These are phyloP conservation scores for Lordiphosa fenestrarum DNA, from an alignment of 2,888 invertebrate species.

Conservation along the genomic window DNA sequence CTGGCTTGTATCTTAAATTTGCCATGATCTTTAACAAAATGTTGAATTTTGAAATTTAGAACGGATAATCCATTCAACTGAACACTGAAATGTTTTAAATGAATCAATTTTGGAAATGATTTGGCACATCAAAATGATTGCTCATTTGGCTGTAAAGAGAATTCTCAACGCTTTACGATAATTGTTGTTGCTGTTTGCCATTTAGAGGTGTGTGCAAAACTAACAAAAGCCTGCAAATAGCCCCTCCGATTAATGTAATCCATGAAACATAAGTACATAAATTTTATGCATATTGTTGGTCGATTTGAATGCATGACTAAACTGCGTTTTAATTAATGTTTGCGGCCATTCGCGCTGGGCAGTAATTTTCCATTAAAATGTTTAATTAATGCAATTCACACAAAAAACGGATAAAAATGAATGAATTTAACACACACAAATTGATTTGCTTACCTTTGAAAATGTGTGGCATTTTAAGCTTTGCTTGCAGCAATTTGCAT, in stretches of 20 bases:
- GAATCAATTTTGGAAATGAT: no score
- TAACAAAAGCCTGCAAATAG: not conserved
- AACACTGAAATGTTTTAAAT: no score
- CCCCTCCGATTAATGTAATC: not conserved
- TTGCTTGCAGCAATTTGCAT: slow-evolving; percentile 42
- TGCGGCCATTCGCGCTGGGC: slow-evolving; percentile 26
- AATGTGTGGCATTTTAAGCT: not conserved
- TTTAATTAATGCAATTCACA: slow-evolving; percentile 52
- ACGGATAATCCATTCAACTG: no score
- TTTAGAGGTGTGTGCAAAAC: no score
- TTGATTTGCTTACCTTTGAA: slow-evolving; percentile 56
- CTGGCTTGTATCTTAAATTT: no score
- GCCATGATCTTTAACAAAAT: no score
- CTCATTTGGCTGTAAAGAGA: no score
- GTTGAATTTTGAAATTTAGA: no score
- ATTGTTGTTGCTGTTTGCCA: no score
- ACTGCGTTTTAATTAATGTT: slow-evolving; percentile 47
- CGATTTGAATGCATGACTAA: slow-evolving; percentile 47
- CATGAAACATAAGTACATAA: slow-evolving; percentile 30
- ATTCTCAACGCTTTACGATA: no score
- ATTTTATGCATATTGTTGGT: slow-evolving; percentile 38
- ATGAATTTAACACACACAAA: slow-evolving; percentile 53
- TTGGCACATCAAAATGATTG: no score
- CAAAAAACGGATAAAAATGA: slow-evolving; percentile 41
- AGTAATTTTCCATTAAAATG: slow-evolving; percentile 58